These are phyloP conservation scores for Orthosia gracilis DNA, from an alignment of 2,888 invertebrate genomes.

Conservation along the genomic window DNA sequence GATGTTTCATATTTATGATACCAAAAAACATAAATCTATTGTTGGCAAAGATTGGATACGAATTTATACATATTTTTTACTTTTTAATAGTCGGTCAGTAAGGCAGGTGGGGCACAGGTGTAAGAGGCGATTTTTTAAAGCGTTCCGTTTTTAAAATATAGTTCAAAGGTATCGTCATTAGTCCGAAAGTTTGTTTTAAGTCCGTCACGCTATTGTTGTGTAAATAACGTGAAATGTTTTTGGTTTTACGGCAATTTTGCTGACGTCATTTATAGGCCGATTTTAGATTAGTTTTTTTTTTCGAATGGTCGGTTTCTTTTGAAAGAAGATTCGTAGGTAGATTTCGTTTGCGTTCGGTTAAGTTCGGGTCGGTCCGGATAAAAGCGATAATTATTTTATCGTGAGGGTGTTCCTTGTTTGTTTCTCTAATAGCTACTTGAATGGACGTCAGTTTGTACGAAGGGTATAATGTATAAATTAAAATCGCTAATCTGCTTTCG, in stretches of 20 bases:
- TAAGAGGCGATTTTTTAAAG: constrained; percentile 75
- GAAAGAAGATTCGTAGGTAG: constrained; percentile 74
- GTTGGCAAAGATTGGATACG: constrained; percentile 75
- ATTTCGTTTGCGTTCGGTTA: constrained; percentile 67
- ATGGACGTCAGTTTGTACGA: constrained; percentile 83
- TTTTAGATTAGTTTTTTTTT: constrained; percentile 84
- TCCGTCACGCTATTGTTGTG: constrained; percentile 85
- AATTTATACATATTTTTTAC: constrained; percentile 74
- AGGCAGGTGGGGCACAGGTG: constrained; percentile 87
- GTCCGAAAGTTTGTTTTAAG: constrained; percentile 87
- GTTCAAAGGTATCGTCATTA: constrained; percentile 80
- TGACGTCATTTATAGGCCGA: constrained; percentile 85
- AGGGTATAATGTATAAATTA: constrained; percentile 84
- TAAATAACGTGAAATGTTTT: constrained; percentile 78
- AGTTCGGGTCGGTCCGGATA: constrained; percentile 79
- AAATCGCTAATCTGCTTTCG: constrained; percentile 76
- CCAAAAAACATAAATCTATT: constrained; percentile 71
- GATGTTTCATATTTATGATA: constrained; percentile 65
- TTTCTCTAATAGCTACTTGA: constrained; percentile 90
- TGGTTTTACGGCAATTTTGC: constrained; percentile 80
- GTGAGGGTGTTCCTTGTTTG: constrained; percentile 88
- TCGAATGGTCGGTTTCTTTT: constrained; percentile 76
- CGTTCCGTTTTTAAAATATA: constrained; percentile 75
- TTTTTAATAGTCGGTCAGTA: constrained; percentile 80
- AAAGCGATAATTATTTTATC: constrained; percentile 91